phyloP scores from a whole-genome alignment of 2,888 invertebrate genomes.

The Therioaphis trifolii region DNA sequence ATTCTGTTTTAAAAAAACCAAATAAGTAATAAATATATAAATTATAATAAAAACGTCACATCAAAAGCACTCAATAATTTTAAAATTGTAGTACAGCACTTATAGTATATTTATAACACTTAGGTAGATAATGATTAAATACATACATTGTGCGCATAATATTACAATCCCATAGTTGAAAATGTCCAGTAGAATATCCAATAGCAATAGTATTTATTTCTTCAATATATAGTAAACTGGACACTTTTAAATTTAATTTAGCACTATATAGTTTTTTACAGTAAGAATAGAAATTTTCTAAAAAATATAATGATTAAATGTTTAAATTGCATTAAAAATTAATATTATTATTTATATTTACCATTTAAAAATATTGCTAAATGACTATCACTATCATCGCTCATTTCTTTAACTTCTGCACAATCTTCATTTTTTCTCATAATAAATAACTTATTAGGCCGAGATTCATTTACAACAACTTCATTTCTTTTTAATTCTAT shows the following conservation, averaged over 20 bases:
- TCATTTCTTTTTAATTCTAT: slow-evolving; percentile 49
- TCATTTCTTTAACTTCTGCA: slow-evolving; percentile 51
- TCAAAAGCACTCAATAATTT: background rate
- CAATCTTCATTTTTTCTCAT: slow-evolving; percentile 44
- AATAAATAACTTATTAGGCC: slow-evolving; percentile 40
- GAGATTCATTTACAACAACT: slow-evolving; percentile 43
- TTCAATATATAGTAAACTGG: slow-evolving; percentile 63
- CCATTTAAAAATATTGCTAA: slow-evolving; percentile 57
- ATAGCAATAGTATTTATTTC: slow-evolving; percentile 65
- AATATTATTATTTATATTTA: background rate
- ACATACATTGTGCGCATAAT: slow-evolving; percentile 64
- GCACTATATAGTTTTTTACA: slow-evolving; percentile 39
- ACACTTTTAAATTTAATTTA: slow-evolving; percentile 30
- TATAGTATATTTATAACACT: background rate
- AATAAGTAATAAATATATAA: too few species aligned
- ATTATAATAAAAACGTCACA: too few species aligned
- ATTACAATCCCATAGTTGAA: slow-evolving; percentile 65
- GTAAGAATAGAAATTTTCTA: slow-evolving; percentile 48
- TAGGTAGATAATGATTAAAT: background rate
- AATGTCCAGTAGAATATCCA: slow-evolving; percentile 65
- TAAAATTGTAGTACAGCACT: background rate
- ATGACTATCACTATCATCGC: slow-evolving; percentile 35
- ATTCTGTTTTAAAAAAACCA: too few species aligned
- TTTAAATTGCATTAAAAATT: background rate
- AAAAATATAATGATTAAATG: slow-evolving; percentile 1